A percentile compares a stretch with the other conserved stretches of the same genome.
Conservation (phyloP, 1,140 invertebrate genomes). For the Pteromalus puparum region DNA sequence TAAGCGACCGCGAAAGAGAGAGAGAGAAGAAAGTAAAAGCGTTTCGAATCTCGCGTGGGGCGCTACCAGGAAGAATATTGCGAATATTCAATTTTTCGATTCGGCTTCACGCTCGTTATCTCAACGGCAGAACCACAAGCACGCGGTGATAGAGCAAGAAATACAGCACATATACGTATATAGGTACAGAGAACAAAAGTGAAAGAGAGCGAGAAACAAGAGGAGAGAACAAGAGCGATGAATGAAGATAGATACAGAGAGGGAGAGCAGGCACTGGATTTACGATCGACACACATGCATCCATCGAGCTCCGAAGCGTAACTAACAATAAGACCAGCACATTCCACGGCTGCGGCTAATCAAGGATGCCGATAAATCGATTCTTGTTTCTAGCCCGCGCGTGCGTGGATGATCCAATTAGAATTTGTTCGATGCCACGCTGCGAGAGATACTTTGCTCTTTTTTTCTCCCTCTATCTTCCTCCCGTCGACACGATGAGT, state of each 20-base stretch:
- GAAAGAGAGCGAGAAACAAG: not conserved
- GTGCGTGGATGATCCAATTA: not conserved
- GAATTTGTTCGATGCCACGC: not conserved
- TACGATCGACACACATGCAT: conserved; percentile 50
- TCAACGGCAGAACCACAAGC: no score
- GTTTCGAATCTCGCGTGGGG: no score
- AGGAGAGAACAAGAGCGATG: not conserved
- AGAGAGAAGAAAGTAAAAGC: not conserved
- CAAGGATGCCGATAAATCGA: conserved; percentile 51
- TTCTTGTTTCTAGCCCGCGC: not conserved
- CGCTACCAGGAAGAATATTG: no score
- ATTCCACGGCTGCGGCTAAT: conserved; percentile 39
- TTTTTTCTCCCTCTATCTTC: no score
- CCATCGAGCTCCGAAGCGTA: conserved; percentile 51
- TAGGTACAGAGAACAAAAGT: not conserved
- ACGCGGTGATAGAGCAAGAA: no score
- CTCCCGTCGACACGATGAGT: not conserved
- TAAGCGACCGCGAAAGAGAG: not conserved
- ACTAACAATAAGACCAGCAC: conserved; percentile 51
- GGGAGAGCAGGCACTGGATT: conserved; percentile 48
- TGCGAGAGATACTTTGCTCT: not conserved
- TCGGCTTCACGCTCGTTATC: no score
- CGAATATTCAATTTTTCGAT: no score
- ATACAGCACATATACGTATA: no score
- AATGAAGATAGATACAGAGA: not conserved